These are phyloP conservation scores for Drosophila nr. perissopoda DNA, from an alignment of 2,888 invertebrate species.

Conservation along the genomic window DNA sequence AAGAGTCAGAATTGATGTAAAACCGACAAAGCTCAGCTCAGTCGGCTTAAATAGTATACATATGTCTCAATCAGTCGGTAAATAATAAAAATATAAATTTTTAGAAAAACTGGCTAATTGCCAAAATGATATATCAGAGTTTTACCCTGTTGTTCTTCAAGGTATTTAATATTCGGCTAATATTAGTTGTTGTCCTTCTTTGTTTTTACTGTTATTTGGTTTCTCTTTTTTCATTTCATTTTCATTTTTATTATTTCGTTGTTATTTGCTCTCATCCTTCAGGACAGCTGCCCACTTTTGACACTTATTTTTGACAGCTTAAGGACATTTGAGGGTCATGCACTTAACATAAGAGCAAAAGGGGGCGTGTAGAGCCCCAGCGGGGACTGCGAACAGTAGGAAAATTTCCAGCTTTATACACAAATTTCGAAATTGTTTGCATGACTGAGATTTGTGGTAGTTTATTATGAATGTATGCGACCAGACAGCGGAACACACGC, in stretches of 20 bases:
- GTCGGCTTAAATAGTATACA: not conserved
- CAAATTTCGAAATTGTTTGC: constrained; percentile 59
- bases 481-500: constrained; percentile 6
- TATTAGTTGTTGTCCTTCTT: not conserved
- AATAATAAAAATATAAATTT: not conserved
- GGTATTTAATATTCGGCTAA: constrained; percentile 22
- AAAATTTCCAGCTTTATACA: constrained; percentile 32
- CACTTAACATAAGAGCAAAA: constrained; percentile 38
- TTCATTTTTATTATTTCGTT: constrained; percentile 61
- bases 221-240: constrained; percentile 37
- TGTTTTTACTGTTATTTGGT: constrained; percentile 7
- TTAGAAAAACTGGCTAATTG: not conserved
- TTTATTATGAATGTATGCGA: constrained; percentile 55
- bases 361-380: not conserved
- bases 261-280: constrained; percentile 41
- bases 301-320: constrained; percentile 76
- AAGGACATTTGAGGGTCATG: constrained; percentile 77
- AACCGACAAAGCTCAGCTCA: not conserved
- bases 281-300: constrained; percentile 52
- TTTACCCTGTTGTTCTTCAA: not conserved
- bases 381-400: not conserved
- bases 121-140: not conserved
- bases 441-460: constrained; percentile 68
- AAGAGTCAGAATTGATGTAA: not conserved
- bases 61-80: not conserved